Evolutionary conservation across 2,113 vertebrate species (phyloP).

Genomic region (Tupaia chinensis): DNA sequence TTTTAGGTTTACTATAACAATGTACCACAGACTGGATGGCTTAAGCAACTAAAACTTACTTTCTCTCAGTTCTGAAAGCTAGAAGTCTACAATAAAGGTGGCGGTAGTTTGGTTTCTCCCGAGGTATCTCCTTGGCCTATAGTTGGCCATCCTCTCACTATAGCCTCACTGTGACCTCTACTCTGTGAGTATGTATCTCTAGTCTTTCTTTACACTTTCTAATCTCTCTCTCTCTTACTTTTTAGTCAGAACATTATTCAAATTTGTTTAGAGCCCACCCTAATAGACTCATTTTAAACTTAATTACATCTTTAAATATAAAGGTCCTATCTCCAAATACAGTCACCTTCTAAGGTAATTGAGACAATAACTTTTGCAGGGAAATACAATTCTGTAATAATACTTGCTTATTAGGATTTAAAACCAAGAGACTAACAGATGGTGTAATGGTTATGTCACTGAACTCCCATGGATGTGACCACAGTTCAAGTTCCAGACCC

Average conservation of each 20-base stretch:
- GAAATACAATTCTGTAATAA: neutral
- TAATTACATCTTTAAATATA: neutral
- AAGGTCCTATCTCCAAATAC: neutral
- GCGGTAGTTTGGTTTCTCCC: neutral
- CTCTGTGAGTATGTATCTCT: neutral
- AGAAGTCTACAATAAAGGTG: neutral
- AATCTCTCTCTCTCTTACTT: neutral
- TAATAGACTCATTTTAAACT: neutral
- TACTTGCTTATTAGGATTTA: neutral
- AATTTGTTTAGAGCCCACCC: neutral
- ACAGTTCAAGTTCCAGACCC: too few relatives aligned
- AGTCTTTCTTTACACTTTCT: neutral
- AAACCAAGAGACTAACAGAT: neutral
- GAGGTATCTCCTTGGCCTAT: neutral
- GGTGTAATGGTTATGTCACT: too few relatives aligned
- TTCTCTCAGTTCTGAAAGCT: neutral
- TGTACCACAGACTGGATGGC: neutral
- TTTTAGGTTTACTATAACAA: neutral
- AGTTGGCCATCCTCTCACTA: neutral
- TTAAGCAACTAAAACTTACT: neutral
- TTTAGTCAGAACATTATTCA: neutral
- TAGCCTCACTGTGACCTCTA: neutral
- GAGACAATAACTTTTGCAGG: neutral
- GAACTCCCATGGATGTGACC: too few relatives aligned
- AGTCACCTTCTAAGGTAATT: neutral